Conservation (phyloP, 2,888 invertebrate genomes). For the Melanargia galathea region DNA sequence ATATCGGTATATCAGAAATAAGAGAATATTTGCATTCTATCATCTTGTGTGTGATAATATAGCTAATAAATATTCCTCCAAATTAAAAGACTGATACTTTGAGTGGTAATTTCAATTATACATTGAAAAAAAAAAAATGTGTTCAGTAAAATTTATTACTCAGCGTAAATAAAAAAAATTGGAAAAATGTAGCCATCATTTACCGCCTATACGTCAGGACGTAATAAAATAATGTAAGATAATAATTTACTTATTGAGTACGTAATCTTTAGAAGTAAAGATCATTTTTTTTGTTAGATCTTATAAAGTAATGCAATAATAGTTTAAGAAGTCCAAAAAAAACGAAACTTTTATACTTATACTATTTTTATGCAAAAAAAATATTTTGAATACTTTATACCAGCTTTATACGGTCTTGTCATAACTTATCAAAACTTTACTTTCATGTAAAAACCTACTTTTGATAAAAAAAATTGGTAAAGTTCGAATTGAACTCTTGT, state of each 20-base stretch:
- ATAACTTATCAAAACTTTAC: no score
- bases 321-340: neutral
- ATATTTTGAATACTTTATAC: neutral
- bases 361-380: neutral
- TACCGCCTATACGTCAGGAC: constrained; percentile 16
- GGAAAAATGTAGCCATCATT: constrained; percentile 16
- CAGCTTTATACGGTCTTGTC: no score
- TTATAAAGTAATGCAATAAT: neutral
- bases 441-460: no score
- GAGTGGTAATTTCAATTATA: constrained; percentile 17
- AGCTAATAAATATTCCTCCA: constrained; percentile 14
- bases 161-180: constrained; percentile 16
- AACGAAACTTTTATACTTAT: neutral
- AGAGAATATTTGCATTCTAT: neutral
- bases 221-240: constrained; percentile 10
- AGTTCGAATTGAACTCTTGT: no score
- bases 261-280: neutral
- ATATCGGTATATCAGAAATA: neutral
- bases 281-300: neutral
- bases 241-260: neutral
- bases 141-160: constrained; percentile 25
- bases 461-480: no score
- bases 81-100: constrained; percentile 26
- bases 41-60: neutral
- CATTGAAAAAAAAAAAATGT: constrained; percentile 24